Base-by-base conservation (phyloP, 2,888 invertebrate genomes). In the Himalopsyche anomala region DNA sequence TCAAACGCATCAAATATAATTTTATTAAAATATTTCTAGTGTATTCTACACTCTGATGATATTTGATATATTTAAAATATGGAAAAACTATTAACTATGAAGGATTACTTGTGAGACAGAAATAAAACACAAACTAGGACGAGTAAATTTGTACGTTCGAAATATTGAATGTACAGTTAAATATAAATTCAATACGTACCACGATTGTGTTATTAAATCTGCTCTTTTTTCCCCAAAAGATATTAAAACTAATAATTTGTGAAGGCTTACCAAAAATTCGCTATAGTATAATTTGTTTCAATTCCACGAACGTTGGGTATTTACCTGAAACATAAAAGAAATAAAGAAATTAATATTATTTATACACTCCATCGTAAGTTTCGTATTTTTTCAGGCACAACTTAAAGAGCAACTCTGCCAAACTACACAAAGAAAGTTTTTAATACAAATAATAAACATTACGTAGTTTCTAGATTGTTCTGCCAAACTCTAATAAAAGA, bases 381-480 rank as follows among this genome's bases (percentile, higher is more conserved):
- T 62, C 28, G 19, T 62, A 62, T 62, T 62, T 19, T 62, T 62
- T 62, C 19, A 19, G 19, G 11, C 28, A 11, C n/a, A 62, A 62
- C 19, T 19, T 19, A 62, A 62, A 62, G 62, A 62, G 62, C 19
- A 62, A 62, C 62, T 62, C 62, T 28, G 62, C 62, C 9, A 28
- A 62, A 62, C 62, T 62, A 62, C 28, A 51, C 51, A 15, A 51
- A 51, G 62, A 62, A 62, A 62, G 62, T 62, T 62, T 62, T 62
- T 62, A 62, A 62, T 62, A 62, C 62, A 28, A 62, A 62, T 62
- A 62, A n/a, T 62, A 62, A 62, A 62, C 62, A 19, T 62, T 62
- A 62, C 62, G n/a, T 11, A 19, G 62, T 62, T 28, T 62, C 28
- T 5, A 51, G 51, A 51, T n/a, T 62, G 62, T 19, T 62, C 62